Percentiles rank a stretch among this genome's conserved stretches.
phyloP scores from a whole-genome alignment of 2,113 vertebrate genomes.

The Sinocyclocheilus maitianheensis region DNA sequence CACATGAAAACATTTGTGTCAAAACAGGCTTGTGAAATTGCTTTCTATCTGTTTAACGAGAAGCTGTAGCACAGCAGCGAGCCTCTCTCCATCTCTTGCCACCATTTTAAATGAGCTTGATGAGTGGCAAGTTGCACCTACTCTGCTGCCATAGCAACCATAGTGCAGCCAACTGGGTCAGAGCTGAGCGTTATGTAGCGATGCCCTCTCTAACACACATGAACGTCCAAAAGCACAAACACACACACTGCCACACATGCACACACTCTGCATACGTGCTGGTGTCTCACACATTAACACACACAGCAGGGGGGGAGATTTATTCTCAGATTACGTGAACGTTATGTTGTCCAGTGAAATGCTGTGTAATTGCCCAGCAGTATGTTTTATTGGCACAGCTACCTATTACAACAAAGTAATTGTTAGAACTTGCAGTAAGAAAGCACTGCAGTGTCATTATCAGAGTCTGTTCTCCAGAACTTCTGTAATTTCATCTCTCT shows the following conservation, averaged over 20 bases:
- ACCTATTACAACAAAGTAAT: constrained; percentile 37
- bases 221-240: constrained; percentile 7
- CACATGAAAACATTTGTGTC: constrained; percentile 2
- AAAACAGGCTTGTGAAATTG: constrained; percentile 3
- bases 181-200: constrained; percentile 46
- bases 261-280: neutral
- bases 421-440: constrained; percentile 5
- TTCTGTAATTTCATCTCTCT: constrained; percentile 60
- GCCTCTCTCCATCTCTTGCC: constrained; percentile 44
- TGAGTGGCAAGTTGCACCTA: constrained; percentile 61
- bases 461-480: neutral
- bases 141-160: constrained; percentile 60
- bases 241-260: neutral
- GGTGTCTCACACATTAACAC: constrained; percentile 30
- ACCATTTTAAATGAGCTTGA: constrained; percentile 61
- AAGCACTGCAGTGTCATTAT: constrained; percentile 14
- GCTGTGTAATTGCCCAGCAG: constrained; percentile 32
- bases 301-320: constrained; percentile 18
- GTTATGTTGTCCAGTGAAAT: constrained; percentile 21
- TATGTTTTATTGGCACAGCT: constrained; percentile 32
- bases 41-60: constrained; percentile 17
- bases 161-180: constrained; percentile 59
- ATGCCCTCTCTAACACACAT: constrained; percentile 26
- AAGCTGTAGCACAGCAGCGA: neutral
- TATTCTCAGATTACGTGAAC: constrained; percentile 32